A percentile compares a stretch with the other conserved stretches of the same genome.
These are phyloP conservation scores for Pangasius macronema DNA, from an alignment of 2,797 vertebrate species.

Conservation along the genomic window DNA sequence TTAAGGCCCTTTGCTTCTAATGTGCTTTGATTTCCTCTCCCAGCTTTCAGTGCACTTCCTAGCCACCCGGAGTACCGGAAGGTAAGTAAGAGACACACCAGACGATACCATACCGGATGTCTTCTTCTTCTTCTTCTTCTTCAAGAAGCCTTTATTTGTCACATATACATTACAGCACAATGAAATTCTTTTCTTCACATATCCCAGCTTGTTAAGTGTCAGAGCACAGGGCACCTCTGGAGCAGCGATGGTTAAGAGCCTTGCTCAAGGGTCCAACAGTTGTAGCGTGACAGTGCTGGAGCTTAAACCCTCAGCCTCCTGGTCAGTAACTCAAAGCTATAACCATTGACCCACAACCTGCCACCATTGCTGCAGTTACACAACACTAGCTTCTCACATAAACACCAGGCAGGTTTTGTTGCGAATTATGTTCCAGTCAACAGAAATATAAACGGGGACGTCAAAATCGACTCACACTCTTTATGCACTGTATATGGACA, in stretches of 20 bases:
- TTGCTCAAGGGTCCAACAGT: neutral
- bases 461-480: neutral
- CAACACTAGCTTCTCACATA: slow-evolving; percentile 1
- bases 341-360: neutral
- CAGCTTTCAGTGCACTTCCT: slow-evolving; percentile 33
- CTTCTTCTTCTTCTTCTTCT: no score
- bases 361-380: neutral
- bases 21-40: slow-evolving; percentile 30
- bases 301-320: neutral
- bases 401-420: neutral
- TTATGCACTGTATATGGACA: no score
- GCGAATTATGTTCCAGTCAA: slow-evolving; percentile 1
- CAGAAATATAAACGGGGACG: neutral
- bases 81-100: no score
- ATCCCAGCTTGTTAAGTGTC: neutral
- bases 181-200: neutral
- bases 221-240: no score
- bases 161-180: neutral
- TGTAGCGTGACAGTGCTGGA: no score
- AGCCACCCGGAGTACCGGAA: no score
- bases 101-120: no score
- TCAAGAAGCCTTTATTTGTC: neutral
- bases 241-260: neutral
- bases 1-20: slow-evolving; percentile 37
- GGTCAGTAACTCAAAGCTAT: neutral